phyloP scores from a whole-genome alignment of 2,113 vertebrate genomes.

The Vulpes lagopus region DNA sequence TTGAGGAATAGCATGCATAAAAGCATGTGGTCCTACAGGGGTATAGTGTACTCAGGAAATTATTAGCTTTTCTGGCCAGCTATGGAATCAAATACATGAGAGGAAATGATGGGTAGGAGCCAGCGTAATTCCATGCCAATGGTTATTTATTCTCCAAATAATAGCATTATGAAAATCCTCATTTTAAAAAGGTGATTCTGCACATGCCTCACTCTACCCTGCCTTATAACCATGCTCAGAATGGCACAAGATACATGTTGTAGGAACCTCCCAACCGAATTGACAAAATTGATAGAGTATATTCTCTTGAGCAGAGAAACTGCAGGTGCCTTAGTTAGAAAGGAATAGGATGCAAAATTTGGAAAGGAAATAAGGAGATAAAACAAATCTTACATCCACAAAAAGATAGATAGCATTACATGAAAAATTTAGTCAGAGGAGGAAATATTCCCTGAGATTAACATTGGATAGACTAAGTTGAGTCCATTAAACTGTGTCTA shows the following conservation, averaged over 20 bases:
- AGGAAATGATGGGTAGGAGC: not conserved
- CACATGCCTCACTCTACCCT: not conserved
- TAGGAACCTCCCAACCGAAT: not conserved
- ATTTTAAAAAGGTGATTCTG: not conserved
- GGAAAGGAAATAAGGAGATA: not conserved
- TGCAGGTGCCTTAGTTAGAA: not conserved
- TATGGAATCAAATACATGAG: not conserved
- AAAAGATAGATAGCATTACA: not conserved
- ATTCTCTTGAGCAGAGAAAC: not conserved
- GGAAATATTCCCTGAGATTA: not conserved
- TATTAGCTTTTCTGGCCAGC: not conserved
- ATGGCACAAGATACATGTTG: not conserved
- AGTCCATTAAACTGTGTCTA: not conserved
- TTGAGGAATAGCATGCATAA: not conserved
- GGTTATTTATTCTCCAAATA: not conserved
- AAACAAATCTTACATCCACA: not conserved
- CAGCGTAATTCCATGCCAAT: not conserved
- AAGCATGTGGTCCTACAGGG: not conserved
- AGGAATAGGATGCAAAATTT: slow-evolving; percentile 24
- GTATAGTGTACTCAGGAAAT: not conserved
- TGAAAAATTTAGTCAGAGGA: slow-evolving; percentile 2
- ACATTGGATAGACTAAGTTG: not conserved
- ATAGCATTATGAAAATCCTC: not conserved
- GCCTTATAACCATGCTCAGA: not conserved
- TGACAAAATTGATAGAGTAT: not conserved